Percentiles rank a stretch among this genome's conserved stretches.
Conservation (phyloP, 2,888 invertebrate species). For the Euphydryas editha region DNA sequence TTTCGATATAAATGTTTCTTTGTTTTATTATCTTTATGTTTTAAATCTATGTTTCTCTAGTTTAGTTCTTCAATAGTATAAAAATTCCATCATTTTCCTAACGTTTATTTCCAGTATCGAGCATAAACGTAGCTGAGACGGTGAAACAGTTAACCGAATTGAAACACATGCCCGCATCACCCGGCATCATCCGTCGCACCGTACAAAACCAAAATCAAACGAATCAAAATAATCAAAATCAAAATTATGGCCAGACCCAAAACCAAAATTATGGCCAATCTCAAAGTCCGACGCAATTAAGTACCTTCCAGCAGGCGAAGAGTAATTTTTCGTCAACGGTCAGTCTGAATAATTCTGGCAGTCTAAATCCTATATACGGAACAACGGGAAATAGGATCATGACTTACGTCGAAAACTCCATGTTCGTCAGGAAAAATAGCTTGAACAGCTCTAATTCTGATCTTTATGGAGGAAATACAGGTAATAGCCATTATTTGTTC, state of each 20-base stretch:
- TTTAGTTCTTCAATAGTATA: too few relatives aligned
- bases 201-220: slow-evolving; percentile 61
- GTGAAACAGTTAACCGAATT: slow-evolving; percentile 93
- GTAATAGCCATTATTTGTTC: too few relatives aligned
- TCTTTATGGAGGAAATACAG: slow-evolving; percentile 59
- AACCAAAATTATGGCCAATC: slow-evolving; percentile 48
- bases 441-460: slow-evolving; percentile 69
- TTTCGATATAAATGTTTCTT: too few relatives aligned
- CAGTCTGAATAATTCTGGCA: slow-evolving; percentile 69
- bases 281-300: slow-evolving; percentile 50
- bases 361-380: slow-evolving; percentile 78
- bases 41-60: too few relatives aligned
- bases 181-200: slow-evolving; percentile 86
- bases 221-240: slow-evolving; percentile 42
- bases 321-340: slow-evolving; percentile 66
- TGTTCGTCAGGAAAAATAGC: slow-evolving; percentile 77
- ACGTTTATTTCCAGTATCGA: slow-evolving; percentile 53
- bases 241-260: slow-evolving; percentile 39
- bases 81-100: background rate
- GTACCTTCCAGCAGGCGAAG: slow-evolving; percentile 75
- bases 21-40: too few relatives aligned
- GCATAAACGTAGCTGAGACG: slow-evolving; percentile 91
- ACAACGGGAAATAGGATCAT: slow-evolving; percentile 74
- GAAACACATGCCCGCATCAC: slow-evolving; percentile 94
- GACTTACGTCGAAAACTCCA: slow-evolving; percentile 70